These are phyloP conservation scores for Pristionchus japonicus DNA, from an alignment of 2,888 invertebrate genomes.

Conservation along the genomic window DNA sequence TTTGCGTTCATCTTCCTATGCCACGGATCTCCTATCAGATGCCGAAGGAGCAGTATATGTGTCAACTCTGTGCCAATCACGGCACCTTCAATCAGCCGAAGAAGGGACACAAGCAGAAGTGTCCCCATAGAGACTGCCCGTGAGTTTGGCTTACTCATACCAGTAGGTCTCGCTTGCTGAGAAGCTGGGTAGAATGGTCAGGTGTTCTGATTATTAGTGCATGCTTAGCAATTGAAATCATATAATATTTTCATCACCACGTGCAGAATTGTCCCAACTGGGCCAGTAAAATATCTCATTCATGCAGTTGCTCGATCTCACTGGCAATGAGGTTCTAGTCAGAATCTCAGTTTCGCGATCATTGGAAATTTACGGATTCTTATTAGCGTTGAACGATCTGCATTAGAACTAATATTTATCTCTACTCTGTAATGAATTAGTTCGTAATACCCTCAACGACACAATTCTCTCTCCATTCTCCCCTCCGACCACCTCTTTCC, in stretches of 20 bases:
- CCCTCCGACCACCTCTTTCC: slow-evolving; percentile 25
- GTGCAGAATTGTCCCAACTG: too few species aligned
- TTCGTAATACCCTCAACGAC: not conserved
- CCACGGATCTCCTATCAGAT: too few species aligned
- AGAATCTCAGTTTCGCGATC: too few species aligned
- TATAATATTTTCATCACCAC: too few species aligned
- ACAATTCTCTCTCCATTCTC: not conserved
- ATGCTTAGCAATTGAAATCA: not conserved
- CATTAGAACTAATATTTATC: too few species aligned
- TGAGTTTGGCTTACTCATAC: too few species aligned
- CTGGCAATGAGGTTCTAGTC: too few species aligned
- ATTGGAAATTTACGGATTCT: too few species aligned
- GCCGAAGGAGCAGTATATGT: slow-evolving; percentile 75
- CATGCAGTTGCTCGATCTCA: too few species aligned
- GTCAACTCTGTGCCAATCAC: slow-evolving; percentile 75
- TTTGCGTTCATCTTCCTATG: too few species aligned
- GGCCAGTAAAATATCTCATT: too few species aligned
- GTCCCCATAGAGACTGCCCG: slow-evolving; percentile 70
- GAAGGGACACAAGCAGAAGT: slow-evolving; percentile 75
- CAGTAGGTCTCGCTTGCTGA: not conserved
- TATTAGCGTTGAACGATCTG: too few species aligned
- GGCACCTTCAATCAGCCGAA: slow-evolving; percentile 74
- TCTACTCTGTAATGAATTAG: not conserved
- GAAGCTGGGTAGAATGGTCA: not conserved
- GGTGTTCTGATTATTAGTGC: not conserved